Conservation (phyloP, 2,113 vertebrate species). For the Columba livia region DNA sequence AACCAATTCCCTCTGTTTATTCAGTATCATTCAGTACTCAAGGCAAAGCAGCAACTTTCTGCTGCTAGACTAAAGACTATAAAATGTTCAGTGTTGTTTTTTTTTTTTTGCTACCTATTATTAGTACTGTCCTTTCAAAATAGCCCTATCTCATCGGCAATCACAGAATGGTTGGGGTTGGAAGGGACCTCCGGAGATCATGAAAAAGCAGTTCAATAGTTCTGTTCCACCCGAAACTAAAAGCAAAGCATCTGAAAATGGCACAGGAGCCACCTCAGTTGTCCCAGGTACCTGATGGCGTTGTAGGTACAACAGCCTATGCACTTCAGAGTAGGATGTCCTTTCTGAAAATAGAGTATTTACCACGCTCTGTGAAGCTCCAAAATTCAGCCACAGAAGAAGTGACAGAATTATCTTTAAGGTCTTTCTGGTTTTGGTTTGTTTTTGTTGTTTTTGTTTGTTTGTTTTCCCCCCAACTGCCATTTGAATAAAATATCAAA, state of each 20-base stretch:
- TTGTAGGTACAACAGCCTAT: neutral
- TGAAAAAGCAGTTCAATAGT: neutral
- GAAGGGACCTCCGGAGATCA: too few species aligned
- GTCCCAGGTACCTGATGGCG: fast-evolving
- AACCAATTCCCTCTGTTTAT: neutral
- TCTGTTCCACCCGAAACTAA: neutral
- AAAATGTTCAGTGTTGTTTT: neutral
- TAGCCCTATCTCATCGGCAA: neutral
- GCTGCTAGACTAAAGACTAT: neutral
- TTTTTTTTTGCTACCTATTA: neutral
- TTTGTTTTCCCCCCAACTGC: neutral
- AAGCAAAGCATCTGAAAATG: neutral
- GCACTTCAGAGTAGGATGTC: neutral
- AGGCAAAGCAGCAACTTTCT: neutral
- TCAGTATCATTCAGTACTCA: neutral
- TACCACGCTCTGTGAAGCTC: neutral
- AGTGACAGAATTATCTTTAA: neutral
- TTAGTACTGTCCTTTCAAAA: neutral
- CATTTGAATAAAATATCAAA: neutral
- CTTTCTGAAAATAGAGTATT: neutral
- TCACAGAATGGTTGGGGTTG: too few species aligned
- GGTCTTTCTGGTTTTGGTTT: neutral
- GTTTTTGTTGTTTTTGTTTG: too few species aligned
- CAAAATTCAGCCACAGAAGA: neutral
- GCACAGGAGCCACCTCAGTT: neutral